These are phyloP conservation scores for Rhingia campestris DNA, from an alignment of 2,888 invertebrate genomes.

Conservation along the genomic window DNA sequence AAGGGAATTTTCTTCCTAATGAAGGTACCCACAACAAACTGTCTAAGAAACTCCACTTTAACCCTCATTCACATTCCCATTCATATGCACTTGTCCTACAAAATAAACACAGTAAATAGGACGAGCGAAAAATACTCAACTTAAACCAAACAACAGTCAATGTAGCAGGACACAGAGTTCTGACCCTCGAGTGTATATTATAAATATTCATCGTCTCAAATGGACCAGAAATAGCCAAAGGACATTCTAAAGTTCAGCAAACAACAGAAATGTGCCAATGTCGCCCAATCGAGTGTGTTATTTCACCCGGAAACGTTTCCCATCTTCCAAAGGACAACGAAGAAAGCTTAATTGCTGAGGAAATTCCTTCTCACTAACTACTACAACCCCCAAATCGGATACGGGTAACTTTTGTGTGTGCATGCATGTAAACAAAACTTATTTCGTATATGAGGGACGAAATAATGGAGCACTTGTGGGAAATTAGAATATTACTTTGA, in stretches of 20 bases:
- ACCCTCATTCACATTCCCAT: no score
- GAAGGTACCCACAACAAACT: no score
- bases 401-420: conserved; percentile 6
- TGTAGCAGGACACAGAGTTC: conserved; percentile 37
- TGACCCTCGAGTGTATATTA: conserved; percentile 44
- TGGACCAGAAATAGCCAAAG: conserved; percentile 47
- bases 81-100: no score
- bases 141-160: conserved; percentile 35
- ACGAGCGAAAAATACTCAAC: conserved; percentile 11
- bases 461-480: conserved; percentile 47
- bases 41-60: no score
- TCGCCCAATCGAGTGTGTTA: conserved; percentile 48
- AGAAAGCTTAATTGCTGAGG: conserved; percentile 58
- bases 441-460: background rate
- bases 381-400: background rate
- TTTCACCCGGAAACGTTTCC: conserved; percentile 43
- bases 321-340: background rate
- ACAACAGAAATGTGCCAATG: conserved; percentile 48
- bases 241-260: conserved; percentile 50
- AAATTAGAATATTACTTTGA: conserved; percentile 60
- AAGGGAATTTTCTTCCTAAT: no score
- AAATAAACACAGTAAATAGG: no score
- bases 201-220: conserved; percentile 44
- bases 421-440: conserved; percentile 5
- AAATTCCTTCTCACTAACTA: conserved; percentile 34